A percentile compares a stretch with the other conserved stretches of the same genome.
Evolutionary conservation across 1,140 invertebrate genomes (phyloP).

Genomic region (Pissodes strobi): DNA sequence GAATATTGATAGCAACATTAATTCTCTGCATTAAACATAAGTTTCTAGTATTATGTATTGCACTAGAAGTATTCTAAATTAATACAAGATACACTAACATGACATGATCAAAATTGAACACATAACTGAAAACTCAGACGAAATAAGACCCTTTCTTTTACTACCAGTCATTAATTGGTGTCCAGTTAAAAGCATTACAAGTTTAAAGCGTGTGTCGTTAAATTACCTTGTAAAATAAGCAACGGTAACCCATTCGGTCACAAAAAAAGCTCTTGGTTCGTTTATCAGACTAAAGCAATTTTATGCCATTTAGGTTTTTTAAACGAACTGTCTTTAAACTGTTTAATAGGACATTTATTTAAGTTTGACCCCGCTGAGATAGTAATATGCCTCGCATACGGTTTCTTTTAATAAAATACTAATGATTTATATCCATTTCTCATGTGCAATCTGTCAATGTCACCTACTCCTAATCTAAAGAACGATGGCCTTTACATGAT

Average conservation of each 20-base stretch:
- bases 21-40: no score
- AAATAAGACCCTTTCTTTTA: slow-evolving; percentile 22
- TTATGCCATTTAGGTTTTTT: slow-evolving; percentile 34
- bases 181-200: slow-evolving; percentile 23
- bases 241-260: slow-evolving; percentile 26
- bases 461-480: slow-evolving; percentile 5
- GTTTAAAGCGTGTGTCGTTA: slow-evolving; percentile 11
- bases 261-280: slow-evolving; percentile 26
- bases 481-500: slow-evolving; percentile 6
- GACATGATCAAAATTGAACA: slow-evolving; percentile 7
- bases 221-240: slow-evolving; percentile 30
- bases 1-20: no score
- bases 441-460: slow-evolving; percentile 20
- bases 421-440: slow-evolving; percentile 19
- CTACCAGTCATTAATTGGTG: slow-evolving; percentile 22
- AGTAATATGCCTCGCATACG: slow-evolving; percentile 23
- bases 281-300: slow-evolving; percentile 29
- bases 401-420: slow-evolving; percentile 23
- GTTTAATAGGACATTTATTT: slow-evolving; percentile 35
- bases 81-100: slow-evolving; percentile 36
- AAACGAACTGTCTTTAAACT: slow-evolving; percentile 32
- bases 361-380: slow-evolving; percentile 29
- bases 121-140: not conserved
- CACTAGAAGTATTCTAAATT: no score
- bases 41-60: no score